phyloP scores from a whole-genome alignment of 2,113 vertebrate genomes.

The Larimichthys polyactis region DNA sequence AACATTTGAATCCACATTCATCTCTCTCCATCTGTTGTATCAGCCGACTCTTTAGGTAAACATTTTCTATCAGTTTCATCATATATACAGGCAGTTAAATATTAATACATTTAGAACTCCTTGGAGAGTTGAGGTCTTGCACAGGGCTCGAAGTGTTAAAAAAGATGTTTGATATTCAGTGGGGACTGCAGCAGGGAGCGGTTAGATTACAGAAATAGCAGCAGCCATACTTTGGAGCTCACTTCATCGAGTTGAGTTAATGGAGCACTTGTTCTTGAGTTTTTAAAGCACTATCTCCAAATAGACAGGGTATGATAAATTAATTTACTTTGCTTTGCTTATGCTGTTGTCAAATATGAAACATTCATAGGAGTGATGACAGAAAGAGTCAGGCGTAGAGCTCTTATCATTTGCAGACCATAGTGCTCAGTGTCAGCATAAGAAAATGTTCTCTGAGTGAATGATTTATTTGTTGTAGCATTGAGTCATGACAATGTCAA shows the following conservation, averaged over 20 bases:
- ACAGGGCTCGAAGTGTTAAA: conserved; percentile 50
- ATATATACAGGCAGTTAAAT: conserved; percentile 52
- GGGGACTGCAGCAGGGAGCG: conserved; percentile 48
- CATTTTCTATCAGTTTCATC: conserved; percentile 45
- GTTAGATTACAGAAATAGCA: conserved; percentile 47
- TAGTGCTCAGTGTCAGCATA: conserved; percentile 13
- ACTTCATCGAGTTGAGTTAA: conserved; percentile 16
- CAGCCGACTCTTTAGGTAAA: conserved; percentile 52
- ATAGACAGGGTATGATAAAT: conserved; percentile 42
- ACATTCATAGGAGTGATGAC: conserved; percentile 11
- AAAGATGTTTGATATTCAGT: conserved; percentile 45
- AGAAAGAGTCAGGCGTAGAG: neutral
- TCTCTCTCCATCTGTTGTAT: conserved; percentile 38
- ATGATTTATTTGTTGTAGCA: neutral
- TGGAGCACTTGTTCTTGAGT: conserved; percentile 27
- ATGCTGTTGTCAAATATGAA: conserved; percentile 30
- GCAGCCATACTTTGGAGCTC: conserved; percentile 5
- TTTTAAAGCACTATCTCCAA: conserved; percentile 37
- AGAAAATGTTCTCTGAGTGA: neutral
- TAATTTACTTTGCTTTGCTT: conserved; percentile 35
- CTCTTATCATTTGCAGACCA: conserved; percentile 16
- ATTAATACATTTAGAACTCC: conserved; percentile 50
- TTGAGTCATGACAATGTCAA: conserved; percentile 22
- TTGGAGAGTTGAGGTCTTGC: conserved; percentile 32
- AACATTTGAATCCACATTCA: conserved; percentile 25